Evolutionary conservation across 2,113 vertebrate species (phyloP).

Genomic region (Nyctereutes procyonoides): DNA sequence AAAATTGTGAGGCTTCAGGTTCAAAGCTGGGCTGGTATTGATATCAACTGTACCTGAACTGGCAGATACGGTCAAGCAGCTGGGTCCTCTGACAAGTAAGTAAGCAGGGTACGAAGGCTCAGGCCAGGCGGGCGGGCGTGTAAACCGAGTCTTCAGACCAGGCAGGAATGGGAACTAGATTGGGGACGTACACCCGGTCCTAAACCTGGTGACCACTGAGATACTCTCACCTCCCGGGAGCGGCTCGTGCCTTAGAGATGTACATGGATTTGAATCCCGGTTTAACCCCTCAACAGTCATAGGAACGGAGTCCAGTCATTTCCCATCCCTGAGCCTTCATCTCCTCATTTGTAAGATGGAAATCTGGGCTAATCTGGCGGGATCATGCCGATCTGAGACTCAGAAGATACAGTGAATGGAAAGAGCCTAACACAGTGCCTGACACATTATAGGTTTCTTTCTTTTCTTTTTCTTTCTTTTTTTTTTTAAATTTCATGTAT

Average conservation of each 20-base stretch:
- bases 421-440: not conserved
- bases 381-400: not conserved
- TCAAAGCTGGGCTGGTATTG: not conserved
- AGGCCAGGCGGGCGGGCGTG: not conserved
- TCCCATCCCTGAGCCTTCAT: not conserved
- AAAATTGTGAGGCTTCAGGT: not conserved
- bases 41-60: not conserved
- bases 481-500: no score
- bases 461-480: no score
- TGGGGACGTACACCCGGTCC: accelerated
- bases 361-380: not conserved
- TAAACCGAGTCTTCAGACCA: not conserved
- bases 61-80: not conserved
- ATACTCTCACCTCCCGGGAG: not conserved
- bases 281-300: not conserved
- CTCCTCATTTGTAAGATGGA: not conserved
- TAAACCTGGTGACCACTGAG: not conserved
- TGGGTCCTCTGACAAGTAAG: not conserved
- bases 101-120: not conserved
- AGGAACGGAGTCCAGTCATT: not conserved
- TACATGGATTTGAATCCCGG: not conserved
- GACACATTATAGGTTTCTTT: not conserved
- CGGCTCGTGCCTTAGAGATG: accelerated
- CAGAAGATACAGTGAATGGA: not conserved
- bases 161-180: not conserved